Base-by-base conservation (phyloP, 2,113 vertebrate species). In the Sturnira hondurensis region DNA sequence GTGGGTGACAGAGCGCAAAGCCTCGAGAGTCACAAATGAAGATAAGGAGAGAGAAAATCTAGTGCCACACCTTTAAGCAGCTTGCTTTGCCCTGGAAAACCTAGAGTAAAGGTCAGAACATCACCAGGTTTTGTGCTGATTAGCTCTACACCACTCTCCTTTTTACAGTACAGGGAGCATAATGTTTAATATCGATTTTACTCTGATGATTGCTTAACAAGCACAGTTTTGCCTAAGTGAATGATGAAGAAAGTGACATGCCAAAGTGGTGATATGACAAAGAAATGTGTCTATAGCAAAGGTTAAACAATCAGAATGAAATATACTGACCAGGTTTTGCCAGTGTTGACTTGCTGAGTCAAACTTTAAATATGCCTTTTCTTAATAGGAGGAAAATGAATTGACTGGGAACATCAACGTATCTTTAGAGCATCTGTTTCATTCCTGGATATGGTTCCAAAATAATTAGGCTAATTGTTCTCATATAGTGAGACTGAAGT, bases 141-240 rank as follows among this genome's bases (percentile, higher is more conserved):
- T 89, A 80, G 77, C 28, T 92, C 36, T 45, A 11, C 78, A 19
- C 38, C 38, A n/a, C 31, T 77, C 26, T 87, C 38, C 19, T 26
- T 85, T 91, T 38, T 47, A 38, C n/a, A 91, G 70, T 43, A 11
- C 54, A 54, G 70, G 82, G 63, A 41, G 26, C 71, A 89, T 84
- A 61, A 47, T 61, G 84, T 63, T 96, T 88, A 61, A 10, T 95
- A 97, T 96, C 86, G 91, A 97, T 96, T 96, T 96, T 93, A 65
- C 19, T 91, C 71, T 91, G 91, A 96, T 93, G 88, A 78, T 80
- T 94, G 78, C 93, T 97, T 95, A 94, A 96, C 43, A 92, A 96
- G 94, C 93, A 95, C 17, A 76, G 94, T 96, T 96, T 95, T 96
- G 78, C n/a, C 88, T 86, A 89, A 89, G 86, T 96, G 93, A 97